Evolutionary conservation across 2,797 vertebrate genomes (phyloP), one percentile per base, ranked within the genome.

Genomic region (Crocidura indochinensis): DNA sequence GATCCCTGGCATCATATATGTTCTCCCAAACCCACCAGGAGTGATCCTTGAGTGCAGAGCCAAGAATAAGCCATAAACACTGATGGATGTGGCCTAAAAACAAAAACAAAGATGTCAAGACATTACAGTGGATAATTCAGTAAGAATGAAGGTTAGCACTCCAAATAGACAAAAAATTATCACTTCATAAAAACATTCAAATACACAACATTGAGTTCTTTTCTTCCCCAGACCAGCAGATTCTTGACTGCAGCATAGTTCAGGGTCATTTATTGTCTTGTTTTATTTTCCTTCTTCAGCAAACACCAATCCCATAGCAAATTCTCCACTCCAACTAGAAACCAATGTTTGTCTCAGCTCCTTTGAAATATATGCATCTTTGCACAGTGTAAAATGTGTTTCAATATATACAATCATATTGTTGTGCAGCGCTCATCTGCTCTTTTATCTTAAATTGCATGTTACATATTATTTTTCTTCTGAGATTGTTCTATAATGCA

Each of bases 201-300:
- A 84, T n/a, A 72, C 49, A 68, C 67, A 79, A 27, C 68, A 73
- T 38, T 84, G 68, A 92, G 14, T 71, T 71, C 22, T 67, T 60
- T 79, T 9, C 10, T 74, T 79, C 38, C 49, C 62, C 22, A 67
- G 68, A 84, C 80, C 69, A n/a, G 68, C 15, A 47, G 67, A 31
- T 14, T 31, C 31, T 47, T 84, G 19, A 74, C 24, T 56, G 38
- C 20, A 12, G 10, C 6, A 7, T 65, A 47, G 56, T 27, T 38
- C 17, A 2, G 29, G 60, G 49, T 79, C 56, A 29, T 19, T 56
- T 3, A 51, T 68, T 26, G 17, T 62, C 81, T 84, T 38, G 8
- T 56, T 76, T 69, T 71, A 60, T 92, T 83, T 87, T 53, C 24
- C 7, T 72, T 88, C 31, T 73, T 84, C 22, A 60, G 27, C 60